Conservation (phyloP, 2,888 invertebrate genomes). For the Eulithis testata region DNA sequence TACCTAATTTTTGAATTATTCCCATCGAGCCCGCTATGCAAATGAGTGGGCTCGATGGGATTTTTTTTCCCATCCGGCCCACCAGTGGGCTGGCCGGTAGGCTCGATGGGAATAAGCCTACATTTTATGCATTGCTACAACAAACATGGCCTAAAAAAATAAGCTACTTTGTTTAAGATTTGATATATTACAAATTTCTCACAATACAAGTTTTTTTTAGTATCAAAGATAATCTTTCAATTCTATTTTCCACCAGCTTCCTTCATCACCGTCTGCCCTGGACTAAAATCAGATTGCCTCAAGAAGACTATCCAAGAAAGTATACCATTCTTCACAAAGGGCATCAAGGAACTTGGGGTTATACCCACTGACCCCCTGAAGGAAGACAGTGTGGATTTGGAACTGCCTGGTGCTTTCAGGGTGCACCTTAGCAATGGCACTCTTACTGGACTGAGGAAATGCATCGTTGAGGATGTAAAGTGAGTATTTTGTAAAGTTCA, state of each 20-base stretch:
- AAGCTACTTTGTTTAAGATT: too few relatives aligned
- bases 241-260: conserved; percentile 49
- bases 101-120: too few relatives aligned
- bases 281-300: conserved; percentile 60
- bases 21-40: too few relatives aligned
- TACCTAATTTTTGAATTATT: too few relatives aligned
- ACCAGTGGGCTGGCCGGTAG: too few relatives aligned
- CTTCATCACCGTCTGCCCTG: conserved; percentile 60
- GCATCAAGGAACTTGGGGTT: conserved; percentile 60
- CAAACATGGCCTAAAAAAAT: too few relatives aligned
- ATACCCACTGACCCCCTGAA: conserved; percentile 58
- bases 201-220: too few relatives aligned
- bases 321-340: conserved; percentile 61
- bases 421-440: conserved; percentile 58
- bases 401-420: conserved; percentile 63
- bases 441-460: conserved; percentile 66
- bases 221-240: background rate
- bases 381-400: conserved; percentile 49
- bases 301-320: conserved; percentile 59
- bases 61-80: too few relatives aligned
- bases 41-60: too few relatives aligned
- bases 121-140: too few relatives aligned
- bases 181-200: too few relatives aligned
- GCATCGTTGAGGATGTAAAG: conserved; percentile 59
- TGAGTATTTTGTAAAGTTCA: conserved; percentile 45